phyloP scores from a whole-genome alignment of 2,113 vertebrate genomes.

The Tachuris rubrigastra region DNA sequence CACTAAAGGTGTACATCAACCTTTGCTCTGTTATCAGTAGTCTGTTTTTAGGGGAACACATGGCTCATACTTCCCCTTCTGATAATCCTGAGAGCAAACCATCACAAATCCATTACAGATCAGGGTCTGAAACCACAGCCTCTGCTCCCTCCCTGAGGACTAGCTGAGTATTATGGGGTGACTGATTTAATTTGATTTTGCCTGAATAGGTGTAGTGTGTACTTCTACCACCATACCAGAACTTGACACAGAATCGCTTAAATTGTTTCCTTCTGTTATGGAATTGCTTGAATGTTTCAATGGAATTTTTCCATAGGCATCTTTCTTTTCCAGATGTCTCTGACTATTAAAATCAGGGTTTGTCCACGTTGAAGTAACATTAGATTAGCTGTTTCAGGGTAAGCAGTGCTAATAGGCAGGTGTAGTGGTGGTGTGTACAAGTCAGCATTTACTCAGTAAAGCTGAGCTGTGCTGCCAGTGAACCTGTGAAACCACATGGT shows the following conservation, averaged over 20 bases:
- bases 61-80: background rate
- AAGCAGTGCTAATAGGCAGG: background rate
- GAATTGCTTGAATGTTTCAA: background rate
- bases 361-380: background rate
- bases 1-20: background rate
- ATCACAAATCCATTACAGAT: background rate
- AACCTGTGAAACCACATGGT: background rate
- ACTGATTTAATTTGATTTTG: background rate
- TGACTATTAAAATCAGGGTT: background rate
- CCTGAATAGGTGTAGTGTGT: background rate
- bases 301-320: background rate
- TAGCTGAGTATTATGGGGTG: background rate
- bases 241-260: background rate
- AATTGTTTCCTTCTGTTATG: background rate
- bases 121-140: background rate
- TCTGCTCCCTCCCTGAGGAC: rapidly evolving
- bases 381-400: background rate
- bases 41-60: background rate
- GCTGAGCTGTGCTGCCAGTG: background rate
- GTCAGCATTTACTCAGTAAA: background rate
- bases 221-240: background rate
- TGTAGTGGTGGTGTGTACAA: background rate
- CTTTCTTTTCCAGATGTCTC: background rate
- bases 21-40: background rate
- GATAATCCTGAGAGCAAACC: background rate